Evolutionary conservation across 1,140 invertebrate genomes (phyloP), one percentile per base, ranked within the genome.

Genomic region (Archivesica marissinica): DNA sequence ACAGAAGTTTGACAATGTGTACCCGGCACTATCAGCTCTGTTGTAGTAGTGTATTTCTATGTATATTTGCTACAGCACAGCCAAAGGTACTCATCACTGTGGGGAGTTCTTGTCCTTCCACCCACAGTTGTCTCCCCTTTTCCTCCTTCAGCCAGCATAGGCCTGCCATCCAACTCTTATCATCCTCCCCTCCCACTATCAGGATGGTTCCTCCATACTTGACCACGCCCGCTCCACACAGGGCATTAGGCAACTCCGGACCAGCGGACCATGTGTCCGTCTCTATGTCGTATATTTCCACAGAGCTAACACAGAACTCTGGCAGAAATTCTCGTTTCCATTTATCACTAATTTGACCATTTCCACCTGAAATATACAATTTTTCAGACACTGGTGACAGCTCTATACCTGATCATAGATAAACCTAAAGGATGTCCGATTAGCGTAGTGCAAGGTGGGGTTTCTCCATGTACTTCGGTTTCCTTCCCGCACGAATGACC

Each of bases 81-180:
- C 92, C 93, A 82, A 93, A 93, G 9, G 93, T 93, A 76, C 91
- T 92, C 92, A 93, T 93, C 1, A 93, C 92, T 0, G 90, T 91
- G 15, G 92, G 91, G 25, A 93, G 85, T 50, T 92, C 92, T 39
- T 92, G 88, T 38, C 92, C 93, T 70, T 93, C 93, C 17, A 87
- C 87, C 93, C 92, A 93, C 0, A 81, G 74, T 86, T 90, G 85
- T 80, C 83, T 87, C 23, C 91, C 90, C 44, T 90, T 88, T 13
- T 91, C 88, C n/a, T 89, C 89, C 68, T 88, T 88, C 39, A 93
- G 87, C 90, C 90, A 91, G 64, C 89, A 93, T 17, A 93, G 85
- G 2, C 93, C 92, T 13, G 92, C 92, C 93, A 93, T 93, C 93
- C 93, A 93, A 85, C 92, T 92, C 68, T 92, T 92, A 82, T 93